Evolutionary conservation across 2,888 invertebrate species (phyloP).

Genomic region (Luffia ferchaultella): DNA sequence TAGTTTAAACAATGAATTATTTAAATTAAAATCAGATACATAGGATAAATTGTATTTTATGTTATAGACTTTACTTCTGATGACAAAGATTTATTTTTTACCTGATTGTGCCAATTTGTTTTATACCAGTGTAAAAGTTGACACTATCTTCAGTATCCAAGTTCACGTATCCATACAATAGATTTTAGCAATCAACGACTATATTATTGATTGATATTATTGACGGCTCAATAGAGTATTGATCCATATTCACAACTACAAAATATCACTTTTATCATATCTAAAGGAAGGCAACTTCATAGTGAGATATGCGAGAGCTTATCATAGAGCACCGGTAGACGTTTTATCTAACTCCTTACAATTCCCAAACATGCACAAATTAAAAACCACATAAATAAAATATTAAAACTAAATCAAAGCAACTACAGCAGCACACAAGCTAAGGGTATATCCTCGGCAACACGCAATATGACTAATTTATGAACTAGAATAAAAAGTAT

Average conservation of each 20-base stretch:
- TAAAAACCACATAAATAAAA: slow-evolving; percentile 50
- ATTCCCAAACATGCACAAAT: too few species aligned
- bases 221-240: slow-evolving; percentile 13
- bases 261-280: slow-evolving; percentile 58
- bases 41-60: too few species aligned
- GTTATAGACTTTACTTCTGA: too few species aligned
- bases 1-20: too few species aligned
- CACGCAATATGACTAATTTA: slow-evolving; percentile 41
- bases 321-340: slow-evolving; percentile 56
- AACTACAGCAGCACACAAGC: slow-evolving; percentile 53
- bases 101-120: too few species aligned
- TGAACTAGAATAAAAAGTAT: slow-evolving; percentile 60
- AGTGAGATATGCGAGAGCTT: slow-evolving; percentile 57
- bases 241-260: slow-evolving; percentile 40
- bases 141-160: too few species aligned
- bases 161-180: too few species aligned
- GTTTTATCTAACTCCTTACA: slow-evolving; percentile 30
- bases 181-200: background rate
- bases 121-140: too few species aligned
- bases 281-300: slow-evolving; percentile 62
- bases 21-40: too few species aligned
- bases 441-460: slow-evolving; percentile 38
- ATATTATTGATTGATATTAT: background rate
- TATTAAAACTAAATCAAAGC: slow-evolving; percentile 40
- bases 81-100: too few species aligned